These are phyloP conservation scores for Ditylenchus dipsaci DNA, from an alignment of 1,140 invertebrate genomes.

Conservation along the genomic window DNA sequence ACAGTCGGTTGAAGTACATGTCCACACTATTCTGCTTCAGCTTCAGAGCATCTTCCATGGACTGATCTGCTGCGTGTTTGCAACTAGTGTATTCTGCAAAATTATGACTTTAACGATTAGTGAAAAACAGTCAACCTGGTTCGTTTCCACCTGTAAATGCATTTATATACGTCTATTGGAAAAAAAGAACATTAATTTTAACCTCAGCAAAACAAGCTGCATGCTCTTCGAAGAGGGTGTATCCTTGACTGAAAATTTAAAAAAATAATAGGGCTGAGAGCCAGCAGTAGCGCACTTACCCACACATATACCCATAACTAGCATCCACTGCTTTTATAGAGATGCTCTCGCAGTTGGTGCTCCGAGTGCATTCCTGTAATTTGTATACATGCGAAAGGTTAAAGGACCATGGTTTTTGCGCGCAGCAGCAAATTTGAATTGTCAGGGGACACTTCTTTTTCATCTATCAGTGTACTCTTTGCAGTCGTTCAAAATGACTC, in stretches of 20 bases:
- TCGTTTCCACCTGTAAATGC: conserved; percentile 4
- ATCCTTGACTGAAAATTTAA: conserved; percentile 22
- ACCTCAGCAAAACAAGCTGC: conserved; percentile 37
- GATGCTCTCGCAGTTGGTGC: conserved; percentile 25
- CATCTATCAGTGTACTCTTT: too few species aligned
- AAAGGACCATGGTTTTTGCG: too few species aligned
- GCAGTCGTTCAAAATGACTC: too few species aligned
- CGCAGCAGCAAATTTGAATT: too few species aligned
- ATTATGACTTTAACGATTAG: neutral
- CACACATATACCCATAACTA: conserved; percentile 17
- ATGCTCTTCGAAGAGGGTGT: conserved; percentile 30
- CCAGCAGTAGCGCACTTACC: neutral
- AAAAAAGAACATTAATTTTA: neutral
- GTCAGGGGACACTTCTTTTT: too few species aligned
- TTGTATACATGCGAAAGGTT: too few species aligned
- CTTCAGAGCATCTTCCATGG: conserved; percentile 32
- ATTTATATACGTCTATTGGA: neutral
- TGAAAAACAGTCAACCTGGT: neutral
- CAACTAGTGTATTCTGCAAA: conserved; percentile 20
- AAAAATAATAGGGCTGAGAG: neutral
- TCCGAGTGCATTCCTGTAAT: conserved; percentile 20
- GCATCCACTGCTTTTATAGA: conserved; percentile 37
- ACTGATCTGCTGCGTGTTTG: conserved; percentile 19
- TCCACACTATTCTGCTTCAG: conserved; percentile 24
- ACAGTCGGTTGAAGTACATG: conserved; percentile 26